Evolutionary conservation across 2,888 invertebrate species (phyloP), one percentile per base, ranked within the genome.

Genomic region (Alloscopus bannaensis): DNA sequence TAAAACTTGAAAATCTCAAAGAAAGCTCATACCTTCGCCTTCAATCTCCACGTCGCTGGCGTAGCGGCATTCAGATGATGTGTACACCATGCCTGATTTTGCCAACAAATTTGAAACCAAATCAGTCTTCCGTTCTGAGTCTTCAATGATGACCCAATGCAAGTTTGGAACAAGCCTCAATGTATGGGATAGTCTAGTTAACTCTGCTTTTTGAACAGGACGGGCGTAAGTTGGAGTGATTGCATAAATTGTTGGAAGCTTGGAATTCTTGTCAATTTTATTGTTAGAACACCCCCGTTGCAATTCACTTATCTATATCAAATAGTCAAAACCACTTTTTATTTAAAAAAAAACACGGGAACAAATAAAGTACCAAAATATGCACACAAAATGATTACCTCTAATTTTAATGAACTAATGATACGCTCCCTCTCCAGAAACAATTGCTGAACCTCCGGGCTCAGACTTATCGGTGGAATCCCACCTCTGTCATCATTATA

Each of bases 121-220:
- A 24, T 89, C 88, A 0, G 94, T 93, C 87, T 92, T 94, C 6
- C 88, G 88, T 18, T 90, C 89, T 0, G 95, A 91, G 89, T 98
- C 98, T 89, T 98, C 98, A 31, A 98, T 92, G 50, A 98, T 90
- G 84, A 98, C 93, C 98, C 98, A 98, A 88, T 96, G 94, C 77
- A 98, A 90, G 88, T 95, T 95, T 81, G 94, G 94, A 78, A 97
- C 93, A 85, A 94, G 91, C 90, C 94, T 92, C 82, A 98, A 91
- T 1, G 96, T 94, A 87, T 98, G 95, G 6, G 95, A 93, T 76
- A 98, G 89, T 87, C 98, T 92, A 66, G 97, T 97, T 13, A 98
- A 90, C 88, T 98, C 98, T 11, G 98, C 98, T 89, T 96, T 96
- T 89, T 98, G 98, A 31, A 94, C 94, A 47, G 94, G 92, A 80